These are phyloP conservation scores for Temnothorax longispinosus DNA, from an alignment of 1,140 invertebrate genomes.

Conservation along the genomic window DNA sequence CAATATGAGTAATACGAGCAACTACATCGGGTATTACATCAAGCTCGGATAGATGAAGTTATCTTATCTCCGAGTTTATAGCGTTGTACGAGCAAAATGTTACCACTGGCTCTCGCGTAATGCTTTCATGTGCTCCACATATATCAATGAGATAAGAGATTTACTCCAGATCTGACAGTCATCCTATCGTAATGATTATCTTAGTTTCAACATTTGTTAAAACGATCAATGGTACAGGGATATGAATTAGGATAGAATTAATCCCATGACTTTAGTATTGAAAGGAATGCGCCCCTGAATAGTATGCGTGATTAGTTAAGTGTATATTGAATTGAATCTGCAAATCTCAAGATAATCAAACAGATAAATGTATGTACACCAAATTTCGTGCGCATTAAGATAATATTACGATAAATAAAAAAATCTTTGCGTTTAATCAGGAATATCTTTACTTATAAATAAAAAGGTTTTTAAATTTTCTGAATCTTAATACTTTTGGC, in stretches of 20 bases:
- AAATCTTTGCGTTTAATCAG: neutral
- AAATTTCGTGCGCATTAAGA: neutral
- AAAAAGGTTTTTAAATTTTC: neutral
- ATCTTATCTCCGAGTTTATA: constrained; percentile 44
- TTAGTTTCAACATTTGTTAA: neutral
- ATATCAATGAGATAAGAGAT: constrained; percentile 15
- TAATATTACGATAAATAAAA: neutral
- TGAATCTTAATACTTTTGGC: neutral
- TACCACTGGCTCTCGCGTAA: neutral
- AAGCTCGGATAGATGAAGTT: constrained; percentile 29
- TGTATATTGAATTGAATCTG: neutral
- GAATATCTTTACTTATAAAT: neutral
- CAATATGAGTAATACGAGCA: constrained; percentile 25
- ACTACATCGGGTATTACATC: constrained; percentile 34
- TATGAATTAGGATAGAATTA: neutral
- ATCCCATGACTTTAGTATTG: neutral
- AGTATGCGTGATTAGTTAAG: neutral
- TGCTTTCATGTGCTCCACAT: neutral
- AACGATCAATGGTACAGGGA: neutral
- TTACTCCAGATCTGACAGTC: neutral
- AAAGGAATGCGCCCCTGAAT: too few relatives aligned
- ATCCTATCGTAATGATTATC: neutral
- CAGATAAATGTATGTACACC: neutral
- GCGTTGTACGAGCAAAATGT: constrained; percentile 20
- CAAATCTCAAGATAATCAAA: neutral